Conservation (phyloP, 2,888 invertebrate genomes). For the Laothoe populi region DNA sequence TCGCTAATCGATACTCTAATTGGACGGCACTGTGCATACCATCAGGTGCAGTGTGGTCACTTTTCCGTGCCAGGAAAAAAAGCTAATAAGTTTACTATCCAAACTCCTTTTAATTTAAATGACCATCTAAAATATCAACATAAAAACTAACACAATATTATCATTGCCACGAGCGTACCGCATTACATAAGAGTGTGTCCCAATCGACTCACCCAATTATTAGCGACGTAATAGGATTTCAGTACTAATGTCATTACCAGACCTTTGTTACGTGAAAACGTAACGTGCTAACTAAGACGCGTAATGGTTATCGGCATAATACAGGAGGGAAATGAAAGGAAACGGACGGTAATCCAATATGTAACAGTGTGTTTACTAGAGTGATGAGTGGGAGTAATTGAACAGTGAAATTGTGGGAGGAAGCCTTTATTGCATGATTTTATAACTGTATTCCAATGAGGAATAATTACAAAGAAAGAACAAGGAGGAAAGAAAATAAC, state of each 20-base stretch:
- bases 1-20: too few relatives aligned
- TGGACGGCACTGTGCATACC: too few relatives aligned
- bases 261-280: constrained; percentile 42
- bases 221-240: constrained; percentile 56
- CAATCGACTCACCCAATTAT: constrained; percentile 51
- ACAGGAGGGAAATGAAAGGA: constrained; percentile 22
- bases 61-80: too few relatives aligned
- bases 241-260: constrained; percentile 59
- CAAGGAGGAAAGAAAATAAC: too few relatives aligned
- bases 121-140: neutral
- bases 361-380: constrained; percentile 11
- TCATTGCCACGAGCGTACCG: neutral
- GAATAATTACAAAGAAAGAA: too few relatives aligned
- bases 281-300: constrained; percentile 22
- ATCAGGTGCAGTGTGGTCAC: too few relatives aligned
- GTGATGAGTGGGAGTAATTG: neutral
- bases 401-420: neutral
- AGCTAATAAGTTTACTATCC: too few relatives aligned
- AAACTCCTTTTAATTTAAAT: too few relatives aligned
- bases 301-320: constrained; percentile 15
- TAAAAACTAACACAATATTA: neutral
- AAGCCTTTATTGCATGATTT: too few relatives aligned
- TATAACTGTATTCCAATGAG: too few relatives aligned
- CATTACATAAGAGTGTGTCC: constrained; percentile 18
- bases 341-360: constrained; percentile 18